phyloP scores from a whole-genome alignment of 1,140 invertebrate genomes.

The Sesamia nonagrioides region DNA sequence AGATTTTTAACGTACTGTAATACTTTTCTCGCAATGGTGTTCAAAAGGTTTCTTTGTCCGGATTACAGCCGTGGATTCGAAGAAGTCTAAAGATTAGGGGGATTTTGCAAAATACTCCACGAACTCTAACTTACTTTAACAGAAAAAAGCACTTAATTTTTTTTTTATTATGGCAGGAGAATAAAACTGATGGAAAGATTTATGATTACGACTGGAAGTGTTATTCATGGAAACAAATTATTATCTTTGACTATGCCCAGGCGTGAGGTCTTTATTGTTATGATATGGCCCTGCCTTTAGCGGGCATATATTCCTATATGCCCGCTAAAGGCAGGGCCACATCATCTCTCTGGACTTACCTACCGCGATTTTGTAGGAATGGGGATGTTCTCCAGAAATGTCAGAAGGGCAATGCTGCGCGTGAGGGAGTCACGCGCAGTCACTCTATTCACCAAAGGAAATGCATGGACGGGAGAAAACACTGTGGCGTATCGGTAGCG shows the following conservation, averaged over 20 bases:
- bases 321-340: slow-evolving; percentile 11
- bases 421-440: not conserved
- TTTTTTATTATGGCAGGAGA: slow-evolving; percentile 43
- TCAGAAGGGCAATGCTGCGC: not conserved
- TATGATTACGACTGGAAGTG: slow-evolving; percentile 41
- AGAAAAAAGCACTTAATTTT: slow-evolving; percentile 54
- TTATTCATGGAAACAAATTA: slow-evolving; percentile 47
- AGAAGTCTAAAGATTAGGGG: slow-evolving; percentile 21
- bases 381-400: no score
- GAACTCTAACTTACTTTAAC: slow-evolving; percentile 39
- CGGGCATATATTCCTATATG: no score
- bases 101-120: slow-evolving; percentile 20
- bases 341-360: not conserved
- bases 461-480: no score
- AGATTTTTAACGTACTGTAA: not conserved
- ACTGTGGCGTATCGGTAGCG: no score
- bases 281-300: no score
- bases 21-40: not conserved
- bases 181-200: slow-evolving; percentile 37
- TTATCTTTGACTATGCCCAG: slow-evolving; percentile 37
- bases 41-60: not conserved
- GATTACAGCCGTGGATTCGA: slow-evolving; percentile 16
- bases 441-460: no score
- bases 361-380: no score
- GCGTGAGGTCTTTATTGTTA: slow-evolving; percentile 26